A percentile compares a stretch with the other conserved stretches of the same genome.
Evolutionary conservation across 2,888 invertebrate genomes (phyloP).

Genomic region (Dolomedes plantarius): DNA sequence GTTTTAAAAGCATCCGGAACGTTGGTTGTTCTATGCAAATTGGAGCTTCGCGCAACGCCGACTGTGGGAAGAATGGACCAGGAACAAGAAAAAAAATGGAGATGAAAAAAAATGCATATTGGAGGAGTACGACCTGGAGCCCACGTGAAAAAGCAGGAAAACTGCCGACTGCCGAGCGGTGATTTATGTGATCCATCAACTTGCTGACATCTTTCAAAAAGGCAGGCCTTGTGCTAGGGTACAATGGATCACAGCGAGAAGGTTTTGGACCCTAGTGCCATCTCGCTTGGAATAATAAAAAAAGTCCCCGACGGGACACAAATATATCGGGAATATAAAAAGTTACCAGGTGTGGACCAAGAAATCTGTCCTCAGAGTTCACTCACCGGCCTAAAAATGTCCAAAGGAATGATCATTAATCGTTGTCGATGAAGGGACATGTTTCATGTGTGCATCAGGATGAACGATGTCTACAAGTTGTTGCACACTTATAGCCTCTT

Average conservation of each 20-base stretch:
- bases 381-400: slow-evolving; percentile 63
- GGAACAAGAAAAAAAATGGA: neutral
- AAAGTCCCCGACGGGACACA: slow-evolving; percentile 51
- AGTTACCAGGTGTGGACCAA: slow-evolving; percentile 58
- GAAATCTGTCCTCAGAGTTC: slow-evolving; percentile 68
- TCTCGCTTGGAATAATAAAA: slow-evolving; percentile 18
- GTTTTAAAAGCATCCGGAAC: slow-evolving; percentile 61
- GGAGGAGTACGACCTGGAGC: slow-evolving; percentile 15
- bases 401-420: slow-evolving; percentile 69
- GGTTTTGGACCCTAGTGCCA: slow-evolving; percentile 44
- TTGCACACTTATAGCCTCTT: slow-evolving; percentile 27
- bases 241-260: slow-evolving; percentile 50
- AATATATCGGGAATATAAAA: slow-evolving; percentile 44
- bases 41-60: slow-evolving; percentile 33
- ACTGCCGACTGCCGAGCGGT: slow-evolving; percentile 33
- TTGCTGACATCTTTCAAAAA: slow-evolving; percentile 55
- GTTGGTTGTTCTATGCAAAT: slow-evolving; percentile 64
- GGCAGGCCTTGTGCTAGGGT: slow-evolving; percentile 39
- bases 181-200: slow-evolving; percentile 70
- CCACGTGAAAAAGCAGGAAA: slow-evolving; percentile 39
- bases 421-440: slow-evolving; percentile 44
- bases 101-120: neutral
- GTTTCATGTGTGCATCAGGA: slow-evolving; percentile 27
- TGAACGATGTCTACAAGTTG: slow-evolving; percentile 63
- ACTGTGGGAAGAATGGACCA: slow-evolving; percentile 58